These are phyloP conservation scores for Lasioglossum morio DNA, from an alignment of 2,888 invertebrate genomes.

Conservation along the genomic window DNA sequence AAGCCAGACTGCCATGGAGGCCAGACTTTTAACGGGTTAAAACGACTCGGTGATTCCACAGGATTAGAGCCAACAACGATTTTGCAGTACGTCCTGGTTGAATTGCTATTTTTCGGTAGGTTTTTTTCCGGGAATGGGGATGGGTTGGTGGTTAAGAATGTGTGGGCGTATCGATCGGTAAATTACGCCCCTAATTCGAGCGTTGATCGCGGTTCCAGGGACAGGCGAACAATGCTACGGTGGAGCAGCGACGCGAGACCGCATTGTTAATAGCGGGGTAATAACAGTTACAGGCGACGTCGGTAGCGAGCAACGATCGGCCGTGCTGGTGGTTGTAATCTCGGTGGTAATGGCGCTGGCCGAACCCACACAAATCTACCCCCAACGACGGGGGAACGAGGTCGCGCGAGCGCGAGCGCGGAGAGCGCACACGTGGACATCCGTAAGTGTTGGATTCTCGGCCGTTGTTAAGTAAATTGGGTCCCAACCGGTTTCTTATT, in stretches of 20 bases:
- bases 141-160: background rate
- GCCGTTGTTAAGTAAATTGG: constrained; percentile 85
- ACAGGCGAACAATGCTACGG: constrained; percentile 40
- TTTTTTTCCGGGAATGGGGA: background rate
- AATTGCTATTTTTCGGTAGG: background rate
- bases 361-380: constrained; percentile 56
- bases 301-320: constrained; percentile 48
- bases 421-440: constrained; percentile 71
- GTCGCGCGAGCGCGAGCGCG: constrained; percentile 18
- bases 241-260: constrained; percentile 41
- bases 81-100: background rate
- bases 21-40: no score
- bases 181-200: constrained; percentile 15
- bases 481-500: constrained; percentile 84
- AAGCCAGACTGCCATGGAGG: no score
- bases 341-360: constrained; percentile 58
- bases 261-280: constrained; percentile 61
- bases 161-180: background rate
- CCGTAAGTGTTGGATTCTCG: constrained; percentile 84
- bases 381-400: constrained; percentile 54
- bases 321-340: constrained; percentile 62
- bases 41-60: no score
- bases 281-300: constrained; percentile 57
- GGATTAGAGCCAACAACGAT: background rate
- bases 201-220: constrained; percentile 4